Conservation (phyloP, 2,113 vertebrate species). For the Albula glossodonta region DNA sequence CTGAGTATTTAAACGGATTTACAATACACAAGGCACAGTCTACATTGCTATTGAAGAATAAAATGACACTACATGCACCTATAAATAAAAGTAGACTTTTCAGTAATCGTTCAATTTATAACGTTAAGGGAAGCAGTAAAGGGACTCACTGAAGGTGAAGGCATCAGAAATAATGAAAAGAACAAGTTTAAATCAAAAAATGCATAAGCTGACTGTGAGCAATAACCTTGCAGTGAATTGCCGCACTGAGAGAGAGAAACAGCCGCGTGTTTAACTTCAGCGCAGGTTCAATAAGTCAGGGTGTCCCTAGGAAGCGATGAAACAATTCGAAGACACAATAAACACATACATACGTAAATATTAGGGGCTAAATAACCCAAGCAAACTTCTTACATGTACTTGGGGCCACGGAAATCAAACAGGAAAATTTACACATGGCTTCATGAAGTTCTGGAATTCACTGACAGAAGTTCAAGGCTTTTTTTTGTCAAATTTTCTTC, state of each 20-base stretch:
- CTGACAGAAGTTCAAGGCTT: not conserved
- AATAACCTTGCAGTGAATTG: not conserved
- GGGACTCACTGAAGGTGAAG: no score
- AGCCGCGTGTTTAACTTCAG: not conserved
- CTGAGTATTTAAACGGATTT: no score
- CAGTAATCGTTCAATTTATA: no score
- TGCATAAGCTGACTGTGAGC: not conserved
- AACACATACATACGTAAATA: constrained; percentile 4
- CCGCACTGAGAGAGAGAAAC: not conserved
- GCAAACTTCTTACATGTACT: not conserved
- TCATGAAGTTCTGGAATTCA: not conserved
- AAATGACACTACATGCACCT: no score
- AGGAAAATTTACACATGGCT: not conserved
- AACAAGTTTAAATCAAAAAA: no score
- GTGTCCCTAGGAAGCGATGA: not conserved
- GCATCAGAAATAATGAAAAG: no score
- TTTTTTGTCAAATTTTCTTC: no score
- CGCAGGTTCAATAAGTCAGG: constrained; percentile 5
- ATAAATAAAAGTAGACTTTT: no score
- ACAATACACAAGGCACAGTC: no score
- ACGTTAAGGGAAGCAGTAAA: no score
- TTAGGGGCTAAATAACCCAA: not conserved
- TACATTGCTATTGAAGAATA: no score
- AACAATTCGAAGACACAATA: constrained; percentile 14
- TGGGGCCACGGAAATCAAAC: not conserved